Evolutionary conservation across 2,888 invertebrate species (phyloP).

Genomic region (Opisthograptis luteolata): DNA sequence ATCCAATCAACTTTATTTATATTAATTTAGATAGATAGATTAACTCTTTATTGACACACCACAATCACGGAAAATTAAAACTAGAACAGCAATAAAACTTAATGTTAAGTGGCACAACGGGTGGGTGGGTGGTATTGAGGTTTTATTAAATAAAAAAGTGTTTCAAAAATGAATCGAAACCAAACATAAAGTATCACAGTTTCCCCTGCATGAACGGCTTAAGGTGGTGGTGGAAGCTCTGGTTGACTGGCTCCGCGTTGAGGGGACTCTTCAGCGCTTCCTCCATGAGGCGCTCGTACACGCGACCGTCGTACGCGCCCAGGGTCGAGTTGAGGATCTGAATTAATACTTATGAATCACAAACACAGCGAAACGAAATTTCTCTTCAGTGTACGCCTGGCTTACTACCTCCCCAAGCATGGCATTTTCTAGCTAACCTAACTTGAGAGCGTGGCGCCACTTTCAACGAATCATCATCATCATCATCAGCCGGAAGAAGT

Average conservation of each 20-base stretch:
- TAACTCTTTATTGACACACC: too few relatives aligned
- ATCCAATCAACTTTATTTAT: too few relatives aligned
- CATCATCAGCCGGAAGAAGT: too few relatives aligned
- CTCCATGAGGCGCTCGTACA: constrained; percentile 91
- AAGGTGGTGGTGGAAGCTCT: constrained; percentile 88
- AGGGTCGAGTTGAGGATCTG: constrained; percentile 87
- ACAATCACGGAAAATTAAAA: not conserved
- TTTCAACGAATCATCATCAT: too few relatives aligned
- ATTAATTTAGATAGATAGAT: too few relatives aligned
- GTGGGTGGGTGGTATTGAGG: too few relatives aligned
- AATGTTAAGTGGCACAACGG: too few relatives aligned
- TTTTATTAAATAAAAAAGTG: not conserved
- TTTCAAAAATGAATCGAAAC: not conserved
- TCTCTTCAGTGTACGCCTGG: too few relatives aligned
- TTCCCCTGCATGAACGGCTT: constrained; percentile 91
- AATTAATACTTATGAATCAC: not conserved
- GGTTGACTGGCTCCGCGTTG: constrained; percentile 91
- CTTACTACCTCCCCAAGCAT: too few relatives aligned
- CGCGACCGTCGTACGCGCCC: constrained; percentile 92
- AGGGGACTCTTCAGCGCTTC: constrained; percentile 93
- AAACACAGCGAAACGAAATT: not conserved
- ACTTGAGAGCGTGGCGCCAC: too few relatives aligned
- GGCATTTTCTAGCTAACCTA: too few relatives aligned
- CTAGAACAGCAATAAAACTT: too few relatives aligned
- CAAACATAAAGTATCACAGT: constrained; percentile 70